Conservation (phyloP, 2,888 invertebrate species). For the Pogonocherus hispidulus region DNA sequence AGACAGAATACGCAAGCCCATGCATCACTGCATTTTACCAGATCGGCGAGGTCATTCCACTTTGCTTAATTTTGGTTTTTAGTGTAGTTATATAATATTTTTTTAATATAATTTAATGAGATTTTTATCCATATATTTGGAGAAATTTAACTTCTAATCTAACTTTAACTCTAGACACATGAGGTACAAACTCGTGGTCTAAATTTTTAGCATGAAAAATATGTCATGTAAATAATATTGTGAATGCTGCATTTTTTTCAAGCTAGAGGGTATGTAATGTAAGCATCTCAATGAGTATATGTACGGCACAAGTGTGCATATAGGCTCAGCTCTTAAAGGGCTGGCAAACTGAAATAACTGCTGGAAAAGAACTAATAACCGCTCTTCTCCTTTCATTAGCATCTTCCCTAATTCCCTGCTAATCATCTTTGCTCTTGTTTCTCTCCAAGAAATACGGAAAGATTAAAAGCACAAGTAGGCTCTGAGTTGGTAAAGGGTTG, state of each 20-base stretch:
- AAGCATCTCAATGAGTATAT: too few relatives aligned
- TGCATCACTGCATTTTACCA: too few relatives aligned
- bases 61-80: too few relatives aligned
- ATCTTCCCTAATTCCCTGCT: slow-evolving; percentile 56
- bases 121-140: too few relatives aligned
- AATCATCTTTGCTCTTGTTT: slow-evolving; percentile 59
- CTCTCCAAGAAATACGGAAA: slow-evolving; percentile 60
- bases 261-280: background rate
- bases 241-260: background rate
- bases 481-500: slow-evolving; percentile 58
- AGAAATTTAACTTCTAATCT: too few relatives aligned
- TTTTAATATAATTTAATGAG: too few relatives aligned
- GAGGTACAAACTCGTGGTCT: too few relatives aligned
- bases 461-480: slow-evolving; percentile 62
- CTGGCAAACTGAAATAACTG: slow-evolving; percentile 52
- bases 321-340: slow-evolving; percentile 37
- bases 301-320: slow-evolving; percentile 25
- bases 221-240: too few relatives aligned
- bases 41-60: too few relatives aligned
- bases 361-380: slow-evolving; percentile 49
- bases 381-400: slow-evolving; percentile 50
- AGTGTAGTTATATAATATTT: too few relatives aligned
- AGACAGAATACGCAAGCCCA: too few relatives aligned
- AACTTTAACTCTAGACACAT: background rate
- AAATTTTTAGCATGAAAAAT: too few relatives aligned